Base-by-base conservation (phyloP, 1,140 invertebrate genomes). In the Caenorhabditis brenneri region DNA sequence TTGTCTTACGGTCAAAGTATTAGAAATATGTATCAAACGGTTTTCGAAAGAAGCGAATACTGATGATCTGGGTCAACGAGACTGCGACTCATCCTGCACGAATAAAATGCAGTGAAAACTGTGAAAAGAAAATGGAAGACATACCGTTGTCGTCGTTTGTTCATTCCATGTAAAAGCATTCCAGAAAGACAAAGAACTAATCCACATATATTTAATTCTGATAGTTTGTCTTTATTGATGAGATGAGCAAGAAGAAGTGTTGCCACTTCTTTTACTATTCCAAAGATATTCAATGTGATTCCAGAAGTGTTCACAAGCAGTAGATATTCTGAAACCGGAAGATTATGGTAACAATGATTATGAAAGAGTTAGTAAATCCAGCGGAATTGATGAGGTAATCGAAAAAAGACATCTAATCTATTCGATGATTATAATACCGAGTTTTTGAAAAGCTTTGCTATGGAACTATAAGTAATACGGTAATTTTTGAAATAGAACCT, bases 251-350 rank as follows among this genome's bases (percentile, higher is more conserved):
- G 91, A 10, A 94, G 93, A 84, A 98, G 91, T 85, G 95, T 96
- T 88, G 94, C 94, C 87, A 97, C 94, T 93, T 98, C 96, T 95
- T 99, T 99, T 90, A 98, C 95, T 90, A 99, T 96, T 69, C 97
- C 96, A 81, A 96, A 94, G 88, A 99, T 95, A 7, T 96, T 96
- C 36, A 99, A 92, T 4, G 97, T 99, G 46, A 99, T 94, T 93
- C 96, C 97, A 88, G 97, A 99, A n/a, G 96, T 98, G 89, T 95
- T 94, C 22, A 94, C 94, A 74, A 99, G 93, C 65, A 99, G 94
- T 81, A 98, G 92, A 91, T 96, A 98, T 92, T 99, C 97, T 90
- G 94, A 94, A 84, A 83, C 42, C 48, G 53, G n/a, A 22, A 31
- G 36, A 29, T 39, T 74, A 48, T 85, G n/a, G 36, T 16, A n/a